These are phyloP conservation scores for Lutjanus argentimaculatus DNA, from an alignment of 2,797 vertebrate species.

Conservation along the genomic window DNA sequence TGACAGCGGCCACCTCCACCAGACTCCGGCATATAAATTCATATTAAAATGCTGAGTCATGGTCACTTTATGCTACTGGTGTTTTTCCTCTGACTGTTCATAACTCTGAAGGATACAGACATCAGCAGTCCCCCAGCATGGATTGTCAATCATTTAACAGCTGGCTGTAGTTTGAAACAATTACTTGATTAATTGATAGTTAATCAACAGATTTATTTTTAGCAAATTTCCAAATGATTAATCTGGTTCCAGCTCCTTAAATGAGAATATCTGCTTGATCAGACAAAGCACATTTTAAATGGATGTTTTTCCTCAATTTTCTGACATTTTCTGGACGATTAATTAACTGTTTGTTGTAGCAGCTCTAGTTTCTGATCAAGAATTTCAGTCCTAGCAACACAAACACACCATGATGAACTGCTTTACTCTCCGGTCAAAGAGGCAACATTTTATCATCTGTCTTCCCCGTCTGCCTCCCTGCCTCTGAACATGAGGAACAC, in stretches of 20 bases:
- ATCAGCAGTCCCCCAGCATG: not conserved
- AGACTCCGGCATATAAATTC: slow-evolving; percentile 22
- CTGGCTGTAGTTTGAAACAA: not conserved
- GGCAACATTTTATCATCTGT: not conserved
- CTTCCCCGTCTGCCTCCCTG: not conserved
- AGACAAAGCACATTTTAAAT: not conserved
- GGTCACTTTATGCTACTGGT: slow-evolving; percentile 20
- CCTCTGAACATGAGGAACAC: slow-evolving; percentile 55
- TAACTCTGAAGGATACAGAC: not conserved
- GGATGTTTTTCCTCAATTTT: not conserved
- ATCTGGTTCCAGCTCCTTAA: no score
- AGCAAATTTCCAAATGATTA: no score
- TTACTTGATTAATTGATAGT: fast-evolving
- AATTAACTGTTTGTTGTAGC: not conserved
- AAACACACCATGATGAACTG: not conserved
- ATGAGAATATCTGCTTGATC: not conserved
- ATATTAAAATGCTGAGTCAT: slow-evolving; percentile 61
- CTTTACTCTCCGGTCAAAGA: not conserved
- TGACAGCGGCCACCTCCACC: slow-evolving; percentile 2
- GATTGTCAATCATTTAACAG: slow-evolving; percentile 6
- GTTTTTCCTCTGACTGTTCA: slow-evolving; percentile 27
- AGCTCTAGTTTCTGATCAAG: not conserved
- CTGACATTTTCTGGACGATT: not conserved
- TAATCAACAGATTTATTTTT: not conserved
- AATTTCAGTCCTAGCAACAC: not conserved